Evolutionary conservation across 2,888 invertebrate species (phyloP).

Genomic region (Mantis religiosa): DNA sequence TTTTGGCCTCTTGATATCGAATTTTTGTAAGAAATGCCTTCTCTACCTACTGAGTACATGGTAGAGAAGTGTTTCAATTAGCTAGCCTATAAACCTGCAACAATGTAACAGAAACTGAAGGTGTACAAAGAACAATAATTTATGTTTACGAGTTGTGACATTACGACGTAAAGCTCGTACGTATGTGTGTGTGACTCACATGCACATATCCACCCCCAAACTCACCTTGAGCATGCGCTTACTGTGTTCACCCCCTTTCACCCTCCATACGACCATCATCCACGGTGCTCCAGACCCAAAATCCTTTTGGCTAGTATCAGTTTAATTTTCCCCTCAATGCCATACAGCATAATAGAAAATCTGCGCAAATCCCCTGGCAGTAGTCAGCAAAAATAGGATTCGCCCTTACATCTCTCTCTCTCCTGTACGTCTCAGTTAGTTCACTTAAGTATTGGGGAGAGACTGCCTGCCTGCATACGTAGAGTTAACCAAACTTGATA

Average conservation of each 20-base stretch:
- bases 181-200: not conserved
- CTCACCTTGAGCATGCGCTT: not conserved
- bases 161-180: not conserved
- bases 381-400: conserved; percentile 35
- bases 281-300: not conserved
- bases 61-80: too few species aligned
- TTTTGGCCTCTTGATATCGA: too few species aligned
- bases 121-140: too few species aligned
- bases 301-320: conserved; percentile 36
- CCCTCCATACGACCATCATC: not conserved
- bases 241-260: not conserved
- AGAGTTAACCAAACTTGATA: conserved; percentile 31
- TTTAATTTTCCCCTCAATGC: conserved; percentile 36
- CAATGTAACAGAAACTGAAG: too few species aligned
- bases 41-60: too few species aligned
- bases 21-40: too few species aligned
- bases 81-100: too few species aligned
- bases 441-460: conserved; percentile 23
- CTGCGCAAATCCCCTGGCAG: conserved; percentile 32
- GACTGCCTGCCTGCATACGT: conserved; percentile 4
- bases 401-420: conserved; percentile 6
- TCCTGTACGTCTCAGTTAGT: conserved; percentile 9
- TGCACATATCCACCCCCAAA: not conserved
- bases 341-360: conserved; percentile 32
- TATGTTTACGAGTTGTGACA: not conserved